Percentiles rank a stretch among this genome's conserved stretches.
Evolutionary conservation across 2,888 invertebrate genomes (phyloP).

Genomic region (Dendrolimus pini): DNA sequence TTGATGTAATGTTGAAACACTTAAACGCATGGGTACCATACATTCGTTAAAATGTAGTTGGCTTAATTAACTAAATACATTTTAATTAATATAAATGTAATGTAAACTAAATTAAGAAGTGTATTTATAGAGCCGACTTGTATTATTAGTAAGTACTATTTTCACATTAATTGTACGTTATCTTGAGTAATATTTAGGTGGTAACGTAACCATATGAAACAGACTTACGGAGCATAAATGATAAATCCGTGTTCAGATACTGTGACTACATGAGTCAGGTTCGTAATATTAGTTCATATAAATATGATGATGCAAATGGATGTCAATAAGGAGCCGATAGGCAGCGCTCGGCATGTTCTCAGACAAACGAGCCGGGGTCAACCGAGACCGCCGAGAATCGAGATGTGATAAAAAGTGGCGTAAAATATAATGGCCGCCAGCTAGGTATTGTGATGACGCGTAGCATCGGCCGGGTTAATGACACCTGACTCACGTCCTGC

Average conservation of each 20-base stretch:
- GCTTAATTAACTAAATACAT: too few species aligned
- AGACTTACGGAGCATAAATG: too few species aligned
- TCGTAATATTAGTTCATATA: conserved; percentile 1
- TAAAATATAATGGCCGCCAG: conserved; percentile 45
- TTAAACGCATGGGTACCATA: too few species aligned
- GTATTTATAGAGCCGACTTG: too few species aligned
- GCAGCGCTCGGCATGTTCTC: neutral
- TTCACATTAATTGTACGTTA: too few species aligned
- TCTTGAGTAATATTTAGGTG: too few species aligned
- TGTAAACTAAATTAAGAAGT: too few species aligned
- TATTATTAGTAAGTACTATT: too few species aligned
- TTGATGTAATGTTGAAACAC: too few species aligned
- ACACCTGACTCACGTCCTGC: conserved; percentile 66
- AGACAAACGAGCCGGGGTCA: conserved; percentile 1
- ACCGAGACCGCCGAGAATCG: conserved; percentile 2
- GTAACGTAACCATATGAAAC: too few species aligned
- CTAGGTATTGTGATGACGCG: conserved; percentile 57
- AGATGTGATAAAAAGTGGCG: conserved; percentile 15
- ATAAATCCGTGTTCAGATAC: neutral
- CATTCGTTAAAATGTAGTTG: too few species aligned
- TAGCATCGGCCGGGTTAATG: conserved; percentile 44
- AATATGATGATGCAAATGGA: neutral
- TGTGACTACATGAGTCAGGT: conserved; percentile 8
- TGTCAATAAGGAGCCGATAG: neutral
- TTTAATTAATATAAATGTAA: too few species aligned